phyloP scores from a whole-genome alignment of 2,113 vertebrate genomes.

The Salvelinus namaycush region DNA sequence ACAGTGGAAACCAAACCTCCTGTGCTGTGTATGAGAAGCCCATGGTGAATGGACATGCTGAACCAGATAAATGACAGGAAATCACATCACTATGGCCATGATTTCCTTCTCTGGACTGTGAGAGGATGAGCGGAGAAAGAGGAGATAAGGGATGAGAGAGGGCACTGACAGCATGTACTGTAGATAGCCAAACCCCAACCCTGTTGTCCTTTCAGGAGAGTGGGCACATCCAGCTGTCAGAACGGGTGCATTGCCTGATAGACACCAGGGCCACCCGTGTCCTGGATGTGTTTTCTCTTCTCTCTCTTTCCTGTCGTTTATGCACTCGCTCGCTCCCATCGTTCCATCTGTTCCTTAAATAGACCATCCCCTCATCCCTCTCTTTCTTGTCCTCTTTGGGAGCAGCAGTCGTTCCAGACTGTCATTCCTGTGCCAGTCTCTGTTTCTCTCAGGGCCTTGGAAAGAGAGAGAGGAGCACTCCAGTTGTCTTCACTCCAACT shows the following conservation, averaged over 20 bases:
- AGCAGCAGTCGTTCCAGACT: constrained; percentile 2
- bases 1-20: constrained; percentile 24
- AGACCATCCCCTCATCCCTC: constrained; percentile 1
- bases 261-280: constrained; percentile 26
- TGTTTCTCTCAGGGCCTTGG: constrained; percentile 17
- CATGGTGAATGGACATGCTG: constrained; percentile 23
- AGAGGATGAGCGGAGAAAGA: constrained; percentile 56
- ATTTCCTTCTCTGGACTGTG: constrained; percentile 66
- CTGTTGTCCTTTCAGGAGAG: constrained; percentile 74
- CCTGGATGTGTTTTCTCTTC: constrained; percentile 13
- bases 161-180: constrained; percentile 72
- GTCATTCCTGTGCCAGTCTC: constrained; percentile 6
- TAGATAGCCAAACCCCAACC: constrained; percentile 73
- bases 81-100: constrained; percentile 68
- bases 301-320: constrained; percentile 19
- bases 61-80: constrained; percentile 63
- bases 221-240: constrained; percentile 62
- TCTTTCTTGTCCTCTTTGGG: constrained; percentile 20
- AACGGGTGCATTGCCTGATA: constrained; percentile 40
- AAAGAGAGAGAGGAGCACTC: not conserved
- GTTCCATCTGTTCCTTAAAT: constrained; percentile 11
- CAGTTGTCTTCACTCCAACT: constrained; percentile 22
- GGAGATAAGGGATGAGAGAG: constrained; percentile 50
- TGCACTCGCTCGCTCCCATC: not conserved
- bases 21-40: constrained; percentile 1